Conservation (phyloP, 2,797 vertebrate genomes). For the Pseudochirops corinnae region DNA sequence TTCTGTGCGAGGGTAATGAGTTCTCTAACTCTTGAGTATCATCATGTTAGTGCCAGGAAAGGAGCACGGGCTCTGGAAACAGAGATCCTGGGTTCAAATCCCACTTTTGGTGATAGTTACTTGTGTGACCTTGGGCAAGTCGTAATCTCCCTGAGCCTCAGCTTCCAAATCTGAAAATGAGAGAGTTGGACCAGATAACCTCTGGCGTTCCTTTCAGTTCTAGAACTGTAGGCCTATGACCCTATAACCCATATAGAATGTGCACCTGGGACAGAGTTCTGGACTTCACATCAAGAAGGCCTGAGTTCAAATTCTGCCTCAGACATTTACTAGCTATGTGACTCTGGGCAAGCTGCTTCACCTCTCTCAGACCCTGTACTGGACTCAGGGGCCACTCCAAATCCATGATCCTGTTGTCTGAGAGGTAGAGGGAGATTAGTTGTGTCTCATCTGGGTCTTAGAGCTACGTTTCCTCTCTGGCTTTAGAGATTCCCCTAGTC, state of each 20-base stretch:
- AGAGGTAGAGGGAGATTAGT: not conserved
- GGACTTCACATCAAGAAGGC: not conserved
- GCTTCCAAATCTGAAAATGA: too few relatives aligned
- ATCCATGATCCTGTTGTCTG: not conserved
- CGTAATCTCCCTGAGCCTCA: not conserved
- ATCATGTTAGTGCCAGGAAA: not conserved
- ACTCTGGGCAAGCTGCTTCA: not conserved
- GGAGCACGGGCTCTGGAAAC: not conserved
- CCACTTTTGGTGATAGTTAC: not conserved
- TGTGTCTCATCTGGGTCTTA: not conserved
- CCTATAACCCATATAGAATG: not conserved
- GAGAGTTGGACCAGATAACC: not conserved
- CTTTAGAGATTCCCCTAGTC: not conserved
- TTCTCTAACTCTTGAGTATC: not conserved
- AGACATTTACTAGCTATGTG: not conserved
- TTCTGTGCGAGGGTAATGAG: not conserved
- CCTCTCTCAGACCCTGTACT: not conserved
- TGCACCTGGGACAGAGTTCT: not conserved
- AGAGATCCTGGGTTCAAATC: not conserved
- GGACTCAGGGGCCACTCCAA: not conserved
- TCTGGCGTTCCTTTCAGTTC: too few relatives aligned
- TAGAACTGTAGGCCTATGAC: too few relatives aligned
- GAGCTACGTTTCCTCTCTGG: not conserved
- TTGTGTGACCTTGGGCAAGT: not conserved
- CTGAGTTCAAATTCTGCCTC: not conserved